Base-by-base conservation (phyloP, 1,140 invertebrate genomes). In the Lepeophtheirus salmonis region DNA sequence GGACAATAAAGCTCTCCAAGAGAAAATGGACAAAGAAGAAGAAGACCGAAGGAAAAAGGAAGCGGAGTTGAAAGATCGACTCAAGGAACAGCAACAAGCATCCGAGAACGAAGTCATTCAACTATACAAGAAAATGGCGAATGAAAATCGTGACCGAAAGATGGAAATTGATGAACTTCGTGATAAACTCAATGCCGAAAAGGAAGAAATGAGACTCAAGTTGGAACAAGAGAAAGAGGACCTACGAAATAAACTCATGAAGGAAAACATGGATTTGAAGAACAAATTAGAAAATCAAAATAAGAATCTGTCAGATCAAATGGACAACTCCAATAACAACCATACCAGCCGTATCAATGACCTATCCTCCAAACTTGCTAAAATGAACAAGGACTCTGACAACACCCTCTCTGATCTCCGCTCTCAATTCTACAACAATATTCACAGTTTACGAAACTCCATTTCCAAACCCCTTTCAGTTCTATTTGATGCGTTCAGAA, bases 91-190 rank as follows among this genome's bases (percentile, higher is more conserved):
- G 24, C 20, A 56, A 24, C 6, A 17, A 6, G 48, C 41, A 3
- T n/a, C 48, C 16, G 58, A 60, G 23, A 60, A 60, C 50, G 58
- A 49, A 17, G 48, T 49, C 13, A 60, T 60, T 49, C 58, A 60
- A 22, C 50, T 60, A 17, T 60, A 60, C 58, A 60, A 60, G 50
- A 51, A 53, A 22, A 60, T 60, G 58, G 49, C 50, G 18, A 23
- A 13, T n/a, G 58, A 60, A 55, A 60, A 60, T 24, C 17, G 13
- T 6, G 50, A 56, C 4, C 56, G 58, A 20, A 23, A 56, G 18
- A 17, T 6, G n/a, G 58, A 60, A 49, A 60, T 60, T 22, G 58
- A 56, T 54, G 58, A 60, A 10, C 50, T 60, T 4, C 4, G n/a
- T 4, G 22, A 20, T 12, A 12, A 18, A 53, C 23, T 60, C 12